A percentile compares a stretch with the other conserved stretches of the same genome.
Conservation (phyloP, 1,140 invertebrate species). For the Antheraea mylitta region DNA sequence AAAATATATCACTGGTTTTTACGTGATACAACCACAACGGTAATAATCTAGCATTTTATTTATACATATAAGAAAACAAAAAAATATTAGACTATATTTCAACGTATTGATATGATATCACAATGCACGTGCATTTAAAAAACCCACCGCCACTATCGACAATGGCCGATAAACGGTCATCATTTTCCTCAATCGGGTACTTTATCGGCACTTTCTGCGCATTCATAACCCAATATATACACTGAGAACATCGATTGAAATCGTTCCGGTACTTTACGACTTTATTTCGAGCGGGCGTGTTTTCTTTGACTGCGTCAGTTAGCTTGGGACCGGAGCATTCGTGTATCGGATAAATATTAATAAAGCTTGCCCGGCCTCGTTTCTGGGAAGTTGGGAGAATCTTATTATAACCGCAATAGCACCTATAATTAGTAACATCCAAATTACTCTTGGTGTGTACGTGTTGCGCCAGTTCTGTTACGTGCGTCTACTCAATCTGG, state of each 20-base stretch:
- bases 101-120: slow-evolving; percentile 3
- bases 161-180: slow-evolving; percentile 30
- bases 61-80: too few relatives aligned
- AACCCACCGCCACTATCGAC: slow-evolving; percentile 27
- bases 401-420: slow-evolving; percentile 79
- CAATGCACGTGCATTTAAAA: slow-evolving; percentile 25
- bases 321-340: slow-evolving; percentile 64
- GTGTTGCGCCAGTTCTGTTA: slow-evolving; percentile 61
- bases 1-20: too few relatives aligned
- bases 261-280: slow-evolving; percentile 74
- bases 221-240: slow-evolving; percentile 64
- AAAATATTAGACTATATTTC: not conserved
- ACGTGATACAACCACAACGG: too few relatives aligned
- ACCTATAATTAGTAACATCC: slow-evolving; percentile 76
- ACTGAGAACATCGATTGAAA: slow-evolving; percentile 71
- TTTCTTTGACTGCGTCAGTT: slow-evolving; percentile 76
- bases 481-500: slow-evolving; percentile 56
- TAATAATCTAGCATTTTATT: too few relatives aligned
- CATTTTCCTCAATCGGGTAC: slow-evolving; percentile 41
- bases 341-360: slow-evolving; percentile 79
- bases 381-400: slow-evolving; percentile 76
- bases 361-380: slow-evolving; percentile 72
- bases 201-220: slow-evolving; percentile 57
- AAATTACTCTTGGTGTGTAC: slow-evolving; percentile 69
- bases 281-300: slow-evolving; percentile 73